A percentile compares a stretch with the other conserved stretches of the same genome.
These are phyloP conservation scores for Gyrodactylus salaris DNA, from an alignment of 1,140 invertebrate species.

Conservation along the genomic window DNA sequence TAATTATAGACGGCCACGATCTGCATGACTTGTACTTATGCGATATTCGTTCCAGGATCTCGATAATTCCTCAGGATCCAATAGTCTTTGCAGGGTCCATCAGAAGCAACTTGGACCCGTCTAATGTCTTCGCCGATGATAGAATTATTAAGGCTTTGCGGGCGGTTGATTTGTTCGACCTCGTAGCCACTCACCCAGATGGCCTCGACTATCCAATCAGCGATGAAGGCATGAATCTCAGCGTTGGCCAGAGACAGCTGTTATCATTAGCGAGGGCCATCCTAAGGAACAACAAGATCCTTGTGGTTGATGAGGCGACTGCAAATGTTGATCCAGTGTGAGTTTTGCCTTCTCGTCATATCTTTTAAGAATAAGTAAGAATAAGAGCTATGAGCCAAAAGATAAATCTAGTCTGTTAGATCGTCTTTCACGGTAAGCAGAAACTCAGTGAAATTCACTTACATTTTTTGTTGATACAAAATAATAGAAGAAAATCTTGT, in stretches of 20 bases:
- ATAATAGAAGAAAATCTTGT: too few species aligned
- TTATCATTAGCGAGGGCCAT: slow-evolving; percentile 21
- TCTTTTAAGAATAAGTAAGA: not conserved
- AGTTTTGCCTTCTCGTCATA: not conserved
- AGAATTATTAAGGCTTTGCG: slow-evolving; percentile 12
- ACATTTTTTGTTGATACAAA: too few species aligned
- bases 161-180: not conserved
- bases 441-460: too few species aligned
- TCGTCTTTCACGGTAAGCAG: too few species aligned
- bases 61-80: slow-evolving; percentile 19
- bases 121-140: not conserved
- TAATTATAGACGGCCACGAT: slow-evolving; percentile 15
- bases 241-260: slow-evolving; percentile 21
- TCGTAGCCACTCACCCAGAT: not conserved
- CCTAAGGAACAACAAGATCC: slow-evolving; percentile 16
- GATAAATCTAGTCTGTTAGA: not conserved
- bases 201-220: not conserved
- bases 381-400: not conserved
- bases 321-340: slow-evolving; percentile 39
- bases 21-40: slow-evolving; percentile 15
- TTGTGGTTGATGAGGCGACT: slow-evolving; percentile 52
- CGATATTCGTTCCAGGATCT: slow-evolving; percentile 15
- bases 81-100: slow-evolving; percentile 12
- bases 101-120: slow-evolving; percentile 8
- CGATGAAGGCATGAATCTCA: slow-evolving; percentile 7